Base-by-base conservation (phyloP, 1,140 invertebrate species). In the Melitaea cinxia region DNA sequence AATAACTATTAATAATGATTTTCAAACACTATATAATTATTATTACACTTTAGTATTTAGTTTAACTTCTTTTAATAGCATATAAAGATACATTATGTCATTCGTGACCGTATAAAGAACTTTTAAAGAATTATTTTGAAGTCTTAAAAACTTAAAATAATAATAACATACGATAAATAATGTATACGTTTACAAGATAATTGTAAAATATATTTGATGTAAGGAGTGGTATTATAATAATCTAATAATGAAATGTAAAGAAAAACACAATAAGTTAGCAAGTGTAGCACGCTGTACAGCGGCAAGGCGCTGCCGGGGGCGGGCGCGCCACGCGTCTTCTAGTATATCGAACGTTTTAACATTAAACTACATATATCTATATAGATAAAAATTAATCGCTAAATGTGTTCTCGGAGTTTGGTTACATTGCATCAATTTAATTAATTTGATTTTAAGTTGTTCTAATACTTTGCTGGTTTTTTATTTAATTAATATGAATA, bases 301-400 rank as follows among this genome's bases (percentile, higher is more conserved):
- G 35, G 77, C 80, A 88, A 88, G 88, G 85, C 88, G 84, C 88
- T 80, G 78, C 66, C 68, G 83, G 78, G 77, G 83, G 78, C 81
- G 82, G 85, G 78, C 76, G 73, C 75, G 65, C 70, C 83, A 79
- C 76, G 81, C 75, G 64, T 70, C 61, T 66, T 70, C 23, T 52
- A 76, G 83, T 80, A 78, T 53, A 79, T 0, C 7, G 23, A 1
- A 23, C 4, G 12, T 14, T 7, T 21, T 12, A 4, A 14, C 10
- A 21, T 4, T 5, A 42, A 42, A 14, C n/a, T 15, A 17, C 4
- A 5, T 0, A n/a, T 12, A 15, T 39, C 17, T 39, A 3, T 39
- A 15, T 39, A 12, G 14, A 35, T 9, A 28, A 28, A 28, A 28
- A 28, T 4, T 4, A 28, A 28, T 28, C 26, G 26, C n/a, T 12